Conservation (phyloP, 2,888 invertebrate genomes). For the Sphaerophoria taeniata region DNA sequence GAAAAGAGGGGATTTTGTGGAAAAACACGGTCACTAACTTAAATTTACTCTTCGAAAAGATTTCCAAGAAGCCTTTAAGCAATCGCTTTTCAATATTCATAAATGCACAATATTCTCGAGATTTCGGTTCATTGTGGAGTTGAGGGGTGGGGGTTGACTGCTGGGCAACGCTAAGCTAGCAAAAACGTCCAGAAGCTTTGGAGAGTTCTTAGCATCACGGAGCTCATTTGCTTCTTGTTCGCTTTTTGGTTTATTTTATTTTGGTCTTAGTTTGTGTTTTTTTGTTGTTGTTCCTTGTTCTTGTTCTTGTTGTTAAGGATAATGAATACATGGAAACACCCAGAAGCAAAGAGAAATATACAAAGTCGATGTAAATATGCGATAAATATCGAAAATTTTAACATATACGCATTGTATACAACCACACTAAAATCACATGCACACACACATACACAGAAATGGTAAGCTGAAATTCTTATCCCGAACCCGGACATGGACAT, state of each 20-base stretch:
- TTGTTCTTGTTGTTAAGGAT: constrained; percentile 43
- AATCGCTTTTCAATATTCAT: constrained; percentile 70
- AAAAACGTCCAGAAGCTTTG: constrained; percentile 35
- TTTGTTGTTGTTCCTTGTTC: constrained; percentile 9
- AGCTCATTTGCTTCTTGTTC: constrained; percentile 55
- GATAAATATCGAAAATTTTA: constrained; percentile 70
- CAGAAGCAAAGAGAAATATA: constrained; percentile 51
- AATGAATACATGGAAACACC: constrained; percentile 64
- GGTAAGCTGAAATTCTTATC: constrained; percentile 60
- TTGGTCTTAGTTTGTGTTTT: constrained; percentile 10
- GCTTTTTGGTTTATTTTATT: constrained; percentile 42
- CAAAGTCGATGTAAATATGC: constrained; percentile 69
- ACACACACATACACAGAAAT: constrained; percentile 17
- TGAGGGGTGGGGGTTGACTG: not conserved
- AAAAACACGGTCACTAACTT: constrained; percentile 62
- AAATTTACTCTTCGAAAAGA: constrained; percentile 47
- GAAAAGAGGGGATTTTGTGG: not conserved
- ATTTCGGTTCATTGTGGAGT: not conserved
- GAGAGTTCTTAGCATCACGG: constrained; percentile 32
- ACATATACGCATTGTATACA: constrained; percentile 62
- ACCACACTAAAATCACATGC: constrained; percentile 11
- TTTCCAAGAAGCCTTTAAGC: constrained; percentile 56
- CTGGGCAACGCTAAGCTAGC: constrained; percentile 10
- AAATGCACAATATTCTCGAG: constrained; percentile 37
- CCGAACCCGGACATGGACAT: constrained; percentile 8